phyloP scores from a whole-genome alignment of 2,888 invertebrate species.

The Hyalella azteca region DNA sequence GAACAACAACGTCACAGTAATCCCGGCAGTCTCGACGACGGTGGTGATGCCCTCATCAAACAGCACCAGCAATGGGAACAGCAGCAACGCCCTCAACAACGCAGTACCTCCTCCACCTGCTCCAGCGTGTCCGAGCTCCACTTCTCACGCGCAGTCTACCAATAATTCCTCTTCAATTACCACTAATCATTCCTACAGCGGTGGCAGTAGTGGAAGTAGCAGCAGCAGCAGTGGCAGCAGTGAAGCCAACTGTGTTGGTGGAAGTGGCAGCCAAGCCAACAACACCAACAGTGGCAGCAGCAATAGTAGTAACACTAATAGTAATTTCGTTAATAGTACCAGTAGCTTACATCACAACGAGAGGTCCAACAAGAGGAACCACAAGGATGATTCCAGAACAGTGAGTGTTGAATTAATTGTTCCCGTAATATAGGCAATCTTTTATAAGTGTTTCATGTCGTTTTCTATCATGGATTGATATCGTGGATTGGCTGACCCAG shows the following conservation, averaged over 20 bases:
- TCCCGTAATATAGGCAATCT: too few relatives aligned
- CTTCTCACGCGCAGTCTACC: constrained; percentile 27
- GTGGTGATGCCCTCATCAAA: constrained; percentile 5
- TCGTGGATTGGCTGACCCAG: too few relatives aligned
- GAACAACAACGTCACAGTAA: constrained; percentile 67
- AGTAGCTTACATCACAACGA: constrained; percentile 33
- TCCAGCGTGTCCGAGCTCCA: constrained; percentile 25
- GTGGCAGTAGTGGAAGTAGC: constrained; percentile 46
- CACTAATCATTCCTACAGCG: constrained; percentile 50
- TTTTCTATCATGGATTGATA: too few relatives aligned
- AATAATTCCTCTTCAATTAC: not conserved
- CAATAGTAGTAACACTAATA: constrained; percentile 48
- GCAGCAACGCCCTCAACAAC: constrained; percentile 37
- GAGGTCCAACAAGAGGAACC: constrained; percentile 30
- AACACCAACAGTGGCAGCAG: constrained; percentile 42
- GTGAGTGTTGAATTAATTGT: too few relatives aligned
- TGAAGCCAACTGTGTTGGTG: constrained; percentile 45
- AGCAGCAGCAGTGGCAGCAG: constrained; percentile 12
- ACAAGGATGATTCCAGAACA: constrained; percentile 37
- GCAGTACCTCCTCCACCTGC: too few relatives aligned
- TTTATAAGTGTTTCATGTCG: too few relatives aligned
- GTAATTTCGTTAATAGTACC: constrained; percentile 23
- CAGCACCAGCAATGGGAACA: constrained; percentile 33
- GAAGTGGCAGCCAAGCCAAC: constrained; percentile 45
- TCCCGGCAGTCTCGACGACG: not conserved